These are phyloP conservation scores for Phocoena sinus DNA, from an alignment of 2,113 vertebrate species.

Conservation along the genomic window DNA sequence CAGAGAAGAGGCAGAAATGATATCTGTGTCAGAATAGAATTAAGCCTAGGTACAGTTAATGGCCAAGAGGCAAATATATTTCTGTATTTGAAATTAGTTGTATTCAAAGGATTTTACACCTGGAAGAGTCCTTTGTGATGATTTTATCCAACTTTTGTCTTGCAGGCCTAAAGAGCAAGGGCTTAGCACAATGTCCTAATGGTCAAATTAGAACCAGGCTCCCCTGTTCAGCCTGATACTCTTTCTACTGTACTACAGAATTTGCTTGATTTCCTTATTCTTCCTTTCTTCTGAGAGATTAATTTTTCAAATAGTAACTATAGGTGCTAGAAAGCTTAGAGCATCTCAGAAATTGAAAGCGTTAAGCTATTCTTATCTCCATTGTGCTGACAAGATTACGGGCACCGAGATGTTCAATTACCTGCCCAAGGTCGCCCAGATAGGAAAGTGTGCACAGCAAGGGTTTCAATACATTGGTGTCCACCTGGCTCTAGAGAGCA, in stretches of 20 bases:
- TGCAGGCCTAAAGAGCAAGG: accelerated
- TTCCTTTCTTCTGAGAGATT: not conserved
- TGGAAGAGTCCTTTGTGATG: not conserved
- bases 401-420: not conserved
- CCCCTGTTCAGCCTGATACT: not conserved
- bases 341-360: not conserved
- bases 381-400: not conserved
- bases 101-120: not conserved
- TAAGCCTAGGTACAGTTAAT: constrained; percentile 23
- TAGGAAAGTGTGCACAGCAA: not conserved
- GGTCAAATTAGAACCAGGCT: not conserved
- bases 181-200: not conserved
- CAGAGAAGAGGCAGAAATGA: not conserved
- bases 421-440: not conserved
- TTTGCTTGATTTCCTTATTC: not conserved
- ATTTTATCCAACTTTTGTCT: not conserved
- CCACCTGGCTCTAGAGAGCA: not conserved
- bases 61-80: not conserved
- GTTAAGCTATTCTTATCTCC: not conserved
- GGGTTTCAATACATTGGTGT: not conserved
- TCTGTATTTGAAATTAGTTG: not conserved
- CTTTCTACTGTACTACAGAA: not conserved
- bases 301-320: not conserved
- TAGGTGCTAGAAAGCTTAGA: not conserved
- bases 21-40: constrained; percentile 27